Conservation (phyloP, 2,888 invertebrate genomes). For the Zygogramma bicolorata region DNA sequence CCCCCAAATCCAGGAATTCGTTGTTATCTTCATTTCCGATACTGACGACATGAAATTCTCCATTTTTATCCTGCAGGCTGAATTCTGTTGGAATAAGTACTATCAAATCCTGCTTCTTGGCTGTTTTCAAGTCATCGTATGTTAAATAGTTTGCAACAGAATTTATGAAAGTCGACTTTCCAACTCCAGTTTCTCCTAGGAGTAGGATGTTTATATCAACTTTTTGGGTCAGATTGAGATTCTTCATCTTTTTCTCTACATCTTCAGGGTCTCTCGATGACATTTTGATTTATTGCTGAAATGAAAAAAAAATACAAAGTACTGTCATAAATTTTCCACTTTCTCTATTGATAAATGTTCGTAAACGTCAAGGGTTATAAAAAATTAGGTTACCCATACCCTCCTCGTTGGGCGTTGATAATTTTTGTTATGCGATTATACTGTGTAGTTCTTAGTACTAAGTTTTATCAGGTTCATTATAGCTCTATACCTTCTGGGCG, state of each 20-base stretch:
- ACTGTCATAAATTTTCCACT: neutral
- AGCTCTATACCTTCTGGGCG: too few relatives aligned
- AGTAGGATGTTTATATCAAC: conserved; percentile 59
- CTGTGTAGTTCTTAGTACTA: too few relatives aligned
- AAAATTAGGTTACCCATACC: too few relatives aligned
- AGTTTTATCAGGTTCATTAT: too few relatives aligned
- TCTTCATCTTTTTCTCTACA: conserved; percentile 23
- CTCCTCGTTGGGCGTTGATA: too few relatives aligned
- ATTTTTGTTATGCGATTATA: too few relatives aligned
- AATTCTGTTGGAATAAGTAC: conserved; percentile 57
- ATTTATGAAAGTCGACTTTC: conserved; percentile 63
- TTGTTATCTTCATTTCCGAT: conserved; percentile 54
- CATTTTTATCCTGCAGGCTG: conserved; percentile 51
- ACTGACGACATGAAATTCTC: conserved; percentile 41
- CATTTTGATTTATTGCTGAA: neutral
- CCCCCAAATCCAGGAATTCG: conserved; percentile 45
- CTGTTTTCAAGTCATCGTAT: conserved; percentile 48
- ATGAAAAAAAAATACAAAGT: neutral
- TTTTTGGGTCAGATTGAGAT: conserved; percentile 29
- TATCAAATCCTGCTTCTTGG: conserved; percentile 46
- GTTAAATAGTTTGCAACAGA: conserved; percentile 59
- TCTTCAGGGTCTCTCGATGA: neutral
- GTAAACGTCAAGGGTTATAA: too few relatives aligned
- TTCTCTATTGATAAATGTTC: neutral
- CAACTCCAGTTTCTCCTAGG: conserved; percentile 61